A percentile compares a stretch with the other conserved stretches of the same genome.
Evolutionary conservation across 2,113 vertebrate species (phyloP).

Genomic region (Nettapus auritus): DNA sequence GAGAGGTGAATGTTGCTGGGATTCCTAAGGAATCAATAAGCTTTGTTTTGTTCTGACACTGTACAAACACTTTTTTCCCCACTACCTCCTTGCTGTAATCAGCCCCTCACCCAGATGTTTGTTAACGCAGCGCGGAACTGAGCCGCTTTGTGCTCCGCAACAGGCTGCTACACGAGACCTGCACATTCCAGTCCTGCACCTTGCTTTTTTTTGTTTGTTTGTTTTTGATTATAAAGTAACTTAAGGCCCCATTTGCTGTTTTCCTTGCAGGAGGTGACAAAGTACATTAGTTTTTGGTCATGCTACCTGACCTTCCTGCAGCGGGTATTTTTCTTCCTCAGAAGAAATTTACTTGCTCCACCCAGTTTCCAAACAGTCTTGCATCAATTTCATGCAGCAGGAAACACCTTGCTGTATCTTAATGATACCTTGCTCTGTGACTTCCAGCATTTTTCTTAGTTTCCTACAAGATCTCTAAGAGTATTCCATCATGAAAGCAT

Average conservation of each 20-base stretch:
- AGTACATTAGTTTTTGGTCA: not conserved
- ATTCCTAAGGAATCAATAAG: rapidly evolving
- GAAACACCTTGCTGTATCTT: not conserved
- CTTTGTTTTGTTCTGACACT: not conserved
- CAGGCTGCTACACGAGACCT: rapidly evolving
- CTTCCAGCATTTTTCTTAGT: not conserved
- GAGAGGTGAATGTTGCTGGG: not conserved
- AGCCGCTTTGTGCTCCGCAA: not conserved
- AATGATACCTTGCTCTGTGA: not conserved
- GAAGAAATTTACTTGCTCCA: not conserved
- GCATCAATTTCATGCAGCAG: not conserved
- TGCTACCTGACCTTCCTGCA: not conserved
- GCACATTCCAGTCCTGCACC: not conserved
- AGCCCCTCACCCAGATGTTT: too few relatives aligned
- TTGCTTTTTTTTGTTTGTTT: not conserved
- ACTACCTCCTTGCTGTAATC: rapidly evolving
- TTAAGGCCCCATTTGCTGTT: not conserved
- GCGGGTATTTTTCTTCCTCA: not conserved
- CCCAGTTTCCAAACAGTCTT: not conserved
- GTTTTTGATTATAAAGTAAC: not conserved
- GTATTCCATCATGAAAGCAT: not conserved
- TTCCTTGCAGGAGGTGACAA: not conserved
- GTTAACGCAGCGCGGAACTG: rapidly evolving
- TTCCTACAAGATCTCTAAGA: not conserved
- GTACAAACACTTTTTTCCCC: not conserved